Percentiles rank a stretch among this genome's conserved stretches.
phyloP scores from a whole-genome alignment of 2,113 vertebrate genomes.

The Phylloscopus whistleri region DNA sequence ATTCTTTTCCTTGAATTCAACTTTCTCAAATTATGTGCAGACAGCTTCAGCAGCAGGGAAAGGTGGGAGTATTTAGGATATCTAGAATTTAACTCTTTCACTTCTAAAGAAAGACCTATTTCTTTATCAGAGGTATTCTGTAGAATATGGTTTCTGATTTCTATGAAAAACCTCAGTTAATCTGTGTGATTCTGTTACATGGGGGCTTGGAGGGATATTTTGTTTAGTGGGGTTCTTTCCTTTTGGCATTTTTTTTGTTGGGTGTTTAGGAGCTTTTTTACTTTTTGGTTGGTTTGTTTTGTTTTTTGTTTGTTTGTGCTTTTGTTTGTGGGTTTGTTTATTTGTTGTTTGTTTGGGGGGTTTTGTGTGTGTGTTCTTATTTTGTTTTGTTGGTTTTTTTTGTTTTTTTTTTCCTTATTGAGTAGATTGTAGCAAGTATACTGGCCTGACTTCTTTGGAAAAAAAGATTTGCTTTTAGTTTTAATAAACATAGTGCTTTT shows the following conservation, averaged over 20 bases:
- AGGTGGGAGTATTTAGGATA: conserved; percentile 15
- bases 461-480: not conserved
- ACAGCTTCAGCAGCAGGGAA: conserved; percentile 49
- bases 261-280: not conserved
- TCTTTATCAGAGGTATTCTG: not conserved
- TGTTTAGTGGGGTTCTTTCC: rapidly evolving
- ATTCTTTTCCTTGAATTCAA: conserved; percentile 46
- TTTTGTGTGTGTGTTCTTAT: not conserved
- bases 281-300: no score
- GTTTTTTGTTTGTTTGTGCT: not conserved
- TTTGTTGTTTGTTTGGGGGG: not conserved
- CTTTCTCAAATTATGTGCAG: conserved; percentile 43
- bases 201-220: not conserved
- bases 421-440: not conserved
- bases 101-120: not conserved
- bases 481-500: not conserved
- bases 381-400: not conserved
- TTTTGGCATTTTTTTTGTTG: not conserved
- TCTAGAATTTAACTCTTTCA: conserved; percentile 48
- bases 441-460: not conserved
- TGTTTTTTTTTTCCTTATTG: not conserved
- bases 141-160: not conserved
- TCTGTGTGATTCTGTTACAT: not conserved
- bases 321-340: not conserved
- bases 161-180: not conserved